phyloP scores from a whole-genome alignment of 2,113 vertebrate species.

The Oostethus manadensis region DNA sequence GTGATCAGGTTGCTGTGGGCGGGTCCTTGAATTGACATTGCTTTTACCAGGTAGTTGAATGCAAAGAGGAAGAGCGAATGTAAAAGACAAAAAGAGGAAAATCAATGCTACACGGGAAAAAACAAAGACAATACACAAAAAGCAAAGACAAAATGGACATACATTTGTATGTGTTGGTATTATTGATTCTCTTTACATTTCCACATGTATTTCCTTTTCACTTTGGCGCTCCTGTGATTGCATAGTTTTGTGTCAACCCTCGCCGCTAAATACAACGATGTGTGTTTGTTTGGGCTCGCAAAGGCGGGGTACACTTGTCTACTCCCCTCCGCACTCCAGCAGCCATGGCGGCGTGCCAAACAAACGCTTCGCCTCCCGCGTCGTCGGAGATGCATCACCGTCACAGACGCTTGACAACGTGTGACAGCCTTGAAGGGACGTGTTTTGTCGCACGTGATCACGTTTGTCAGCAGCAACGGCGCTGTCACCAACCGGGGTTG shows the following conservation, averaged over 20 bases:
- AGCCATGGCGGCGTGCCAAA: slow-evolving; percentile 72
- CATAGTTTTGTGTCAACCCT: background rate
- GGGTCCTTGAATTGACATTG: too few species aligned
- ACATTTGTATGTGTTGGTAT: too few species aligned
- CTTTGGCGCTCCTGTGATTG: too few species aligned
- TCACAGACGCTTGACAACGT: slow-evolving; percentile 61
- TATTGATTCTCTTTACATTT: too few species aligned
- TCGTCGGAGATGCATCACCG: slow-evolving; percentile 66
- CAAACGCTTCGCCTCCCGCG: slow-evolving; percentile 57
- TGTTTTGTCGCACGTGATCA: slow-evolving; percentile 68
- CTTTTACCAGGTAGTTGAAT: too few species aligned
- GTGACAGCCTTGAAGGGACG: slow-evolving; percentile 58
- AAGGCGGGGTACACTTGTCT: slow-evolving; percentile 22
- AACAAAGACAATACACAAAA: too few species aligned
- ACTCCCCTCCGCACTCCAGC: slow-evolving; percentile 58
- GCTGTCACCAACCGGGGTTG: slow-evolving; percentile 55
- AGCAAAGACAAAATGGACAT: too few species aligned
- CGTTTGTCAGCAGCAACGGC: slow-evolving; percentile 66
- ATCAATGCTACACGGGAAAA: too few species aligned
- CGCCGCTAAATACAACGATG: background rate
- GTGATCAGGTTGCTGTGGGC: too few species aligned
- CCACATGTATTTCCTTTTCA: too few species aligned
- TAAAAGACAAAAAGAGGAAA: too few species aligned
- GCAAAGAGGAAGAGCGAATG: too few species aligned
- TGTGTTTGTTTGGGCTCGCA: background rate